Evolutionary conservation across 2,888 invertebrate species (phyloP), one percentile per base, ranked within the genome.

Genomic region (Eledone cirrhosa): DNA sequence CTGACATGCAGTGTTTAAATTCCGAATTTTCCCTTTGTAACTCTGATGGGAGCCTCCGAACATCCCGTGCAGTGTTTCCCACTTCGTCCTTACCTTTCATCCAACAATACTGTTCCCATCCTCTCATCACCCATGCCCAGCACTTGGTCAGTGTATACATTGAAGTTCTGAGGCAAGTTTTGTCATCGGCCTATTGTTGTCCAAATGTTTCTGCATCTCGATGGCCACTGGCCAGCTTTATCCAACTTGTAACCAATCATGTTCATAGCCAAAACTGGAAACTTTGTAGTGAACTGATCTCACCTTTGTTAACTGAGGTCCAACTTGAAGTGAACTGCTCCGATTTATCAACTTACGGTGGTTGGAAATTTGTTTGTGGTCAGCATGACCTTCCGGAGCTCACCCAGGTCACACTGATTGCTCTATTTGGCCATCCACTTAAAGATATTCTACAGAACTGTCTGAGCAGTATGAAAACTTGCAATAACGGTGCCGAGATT

Each of bases 91-190:
- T 72, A 41, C 72, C 72, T 11, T n/a, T 72, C 3, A 24, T 41
- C 22, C 72, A 72, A 22, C 72, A 72, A 41, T 72, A 72, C 31
- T 72, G 72, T 72, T 72, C 72, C 1, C 31, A 72, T 33, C 72
- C 72, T 7, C 33, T 72, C 13, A 19, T 72, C 31, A 72, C 72
- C 16, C 72, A 72, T 13, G 72, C 72, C n/a, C 72, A 72, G 41
- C 72, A 72, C 41, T 72, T 72, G 72, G 72, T 72, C 31, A 72
- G 72, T 72, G 72, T 72, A n/a, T 72, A 72, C 31, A 72, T 72
- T 41, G 33, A 72, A 72, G 72, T 72, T 4, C 72, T 72, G 31
- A 72, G 72, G 33, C 72, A 72, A 72, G 33, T 72, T 31, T 41
- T 72, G 33, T 33, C 41, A 13, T 72, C 72, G 19, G 33, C 22